phyloP scores from a whole-genome alignment of 92 coral and sea anemone species.

The Phymanthus crucifer region DNA sequence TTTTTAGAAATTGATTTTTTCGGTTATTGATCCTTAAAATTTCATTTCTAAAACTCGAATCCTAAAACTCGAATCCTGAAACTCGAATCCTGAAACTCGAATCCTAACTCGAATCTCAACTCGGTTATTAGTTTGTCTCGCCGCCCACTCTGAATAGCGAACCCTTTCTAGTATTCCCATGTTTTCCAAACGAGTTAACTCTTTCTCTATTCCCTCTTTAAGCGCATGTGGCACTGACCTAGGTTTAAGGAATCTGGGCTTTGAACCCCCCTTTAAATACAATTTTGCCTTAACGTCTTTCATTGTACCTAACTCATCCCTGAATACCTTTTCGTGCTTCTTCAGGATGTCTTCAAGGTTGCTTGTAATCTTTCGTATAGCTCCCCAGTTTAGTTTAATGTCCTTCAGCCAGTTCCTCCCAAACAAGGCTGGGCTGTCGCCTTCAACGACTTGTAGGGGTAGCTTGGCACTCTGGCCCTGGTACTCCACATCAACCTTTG shows the following conservation, averaged over 20 bases:
- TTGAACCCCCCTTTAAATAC: conserved; percentile 32
- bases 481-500: background rate
- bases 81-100: too few relatives aligned
- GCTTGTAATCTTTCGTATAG: conserved; percentile 22
- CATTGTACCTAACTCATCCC: background rate
- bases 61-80: too few relatives aligned
- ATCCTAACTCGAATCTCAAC: too few relatives aligned
- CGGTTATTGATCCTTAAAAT: too few relatives aligned
- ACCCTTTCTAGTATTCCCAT: conserved; percentile 42
- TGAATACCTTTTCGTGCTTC: background rate
- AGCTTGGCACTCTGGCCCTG: background rate
- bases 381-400: conserved; percentile 19
- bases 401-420: background rate
- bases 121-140: too few relatives aligned
- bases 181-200: conserved; percentile 27
- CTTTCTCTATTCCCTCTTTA: conserved; percentile 11
- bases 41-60: too few relatives aligned
- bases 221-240: conserved; percentile 31
- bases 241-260: conserved; percentile 34
- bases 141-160: conserved; percentile 43
- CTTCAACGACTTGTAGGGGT: background rate
- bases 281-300: conserved; percentile 38
- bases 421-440: background rate
- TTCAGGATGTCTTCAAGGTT: background rate
- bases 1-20: too few relatives aligned